These are phyloP conservation scores for Garrulus glandarius DNA, from an alignment of 2,797 vertebrate species.

Conservation along the genomic window DNA sequence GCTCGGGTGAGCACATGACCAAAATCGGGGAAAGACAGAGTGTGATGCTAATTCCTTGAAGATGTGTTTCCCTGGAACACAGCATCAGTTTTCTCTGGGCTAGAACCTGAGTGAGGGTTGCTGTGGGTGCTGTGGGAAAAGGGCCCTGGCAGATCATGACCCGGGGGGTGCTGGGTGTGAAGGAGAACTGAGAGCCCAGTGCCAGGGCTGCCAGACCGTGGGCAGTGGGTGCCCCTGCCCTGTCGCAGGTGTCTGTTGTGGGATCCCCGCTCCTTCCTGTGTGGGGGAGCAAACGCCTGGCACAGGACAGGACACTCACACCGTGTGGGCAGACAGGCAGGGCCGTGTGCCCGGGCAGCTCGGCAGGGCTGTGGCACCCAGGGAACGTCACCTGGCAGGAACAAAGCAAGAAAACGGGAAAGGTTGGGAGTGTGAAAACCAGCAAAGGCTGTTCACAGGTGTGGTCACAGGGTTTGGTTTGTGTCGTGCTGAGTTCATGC, in stretches of 20 bases:
- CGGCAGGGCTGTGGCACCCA: background rate
- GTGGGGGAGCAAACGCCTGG: background rate
- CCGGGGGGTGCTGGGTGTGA: background rate
- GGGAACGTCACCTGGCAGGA: background rate
- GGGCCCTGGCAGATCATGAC: rapidly evolving
- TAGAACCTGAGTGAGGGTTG: background rate
- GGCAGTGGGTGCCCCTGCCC: background rate
- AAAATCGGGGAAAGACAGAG: rapidly evolving
- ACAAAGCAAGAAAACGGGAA: too few species aligned
- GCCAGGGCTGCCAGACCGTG: background rate
- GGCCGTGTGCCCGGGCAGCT: rapidly evolving
- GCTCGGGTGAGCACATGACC: rapidly evolving
- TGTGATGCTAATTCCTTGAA: background rate
- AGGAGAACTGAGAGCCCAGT: background rate
- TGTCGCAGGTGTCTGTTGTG: rapidly evolving
- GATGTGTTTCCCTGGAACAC: rapidly evolving
- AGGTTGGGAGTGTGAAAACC: background rate
- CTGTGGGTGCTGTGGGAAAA: too few species aligned
- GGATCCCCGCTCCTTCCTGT: background rate
- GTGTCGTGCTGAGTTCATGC: too few species aligned
- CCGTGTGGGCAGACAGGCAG: rapidly evolving
- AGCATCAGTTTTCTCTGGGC: rapidly evolving
- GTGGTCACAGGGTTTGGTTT: background rate
- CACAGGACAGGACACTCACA: too few species aligned
- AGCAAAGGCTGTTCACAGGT: background rate